A percentile compares a stretch with the other conserved stretches of the same genome.
These are phyloP conservation scores for Ichneumoninae sp. DNA, from an alignment of 2,888 invertebrate genomes.

Conservation along the genomic window DNA sequence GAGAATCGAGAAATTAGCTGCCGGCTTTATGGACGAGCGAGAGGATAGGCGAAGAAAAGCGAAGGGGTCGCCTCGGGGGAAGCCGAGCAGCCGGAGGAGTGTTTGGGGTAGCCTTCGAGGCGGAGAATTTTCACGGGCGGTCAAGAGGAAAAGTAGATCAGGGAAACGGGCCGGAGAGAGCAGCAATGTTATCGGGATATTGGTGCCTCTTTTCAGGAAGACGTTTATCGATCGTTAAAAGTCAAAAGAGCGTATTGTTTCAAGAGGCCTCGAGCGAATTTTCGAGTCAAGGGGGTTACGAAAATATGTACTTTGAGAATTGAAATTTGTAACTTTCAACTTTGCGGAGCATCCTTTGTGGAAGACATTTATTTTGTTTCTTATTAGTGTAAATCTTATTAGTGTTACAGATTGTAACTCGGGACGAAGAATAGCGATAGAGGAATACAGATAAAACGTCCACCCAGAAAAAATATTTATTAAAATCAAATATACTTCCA, in stretches of 20 bases:
- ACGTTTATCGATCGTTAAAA: constrained; percentile 14
- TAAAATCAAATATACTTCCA: too few relatives aligned
- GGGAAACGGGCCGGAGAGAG: constrained; percentile 13
- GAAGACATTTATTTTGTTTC: not conserved
- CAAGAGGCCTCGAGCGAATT: not conserved
- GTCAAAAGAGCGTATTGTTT: constrained; percentile 9
- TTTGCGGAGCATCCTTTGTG: not conserved
- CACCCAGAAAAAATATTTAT: too few relatives aligned
- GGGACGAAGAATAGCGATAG: not conserved
- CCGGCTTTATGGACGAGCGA: constrained; percentile 14
- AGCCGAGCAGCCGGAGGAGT: not conserved
- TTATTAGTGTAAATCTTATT: too few relatives aligned
- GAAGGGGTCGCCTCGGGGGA: not conserved
- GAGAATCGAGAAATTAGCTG: constrained; percentile 39
- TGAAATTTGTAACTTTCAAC: too few relatives aligned
- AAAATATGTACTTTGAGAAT: not conserved
- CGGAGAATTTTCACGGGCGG: constrained; percentile 31
- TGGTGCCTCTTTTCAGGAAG: not conserved
- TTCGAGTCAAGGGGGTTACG: not conserved
- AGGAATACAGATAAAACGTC: not conserved
- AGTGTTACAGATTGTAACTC: not conserved
- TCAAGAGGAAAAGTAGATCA: constrained; percentile 49
- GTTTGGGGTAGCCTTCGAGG: not conserved
- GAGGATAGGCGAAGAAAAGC: not conserved
- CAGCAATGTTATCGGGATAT: constrained; percentile 15